phyloP scores from a whole-genome alignment of 53 echinoderm and acorn worm species.

The Hippasteria phrygiana region DNA sequence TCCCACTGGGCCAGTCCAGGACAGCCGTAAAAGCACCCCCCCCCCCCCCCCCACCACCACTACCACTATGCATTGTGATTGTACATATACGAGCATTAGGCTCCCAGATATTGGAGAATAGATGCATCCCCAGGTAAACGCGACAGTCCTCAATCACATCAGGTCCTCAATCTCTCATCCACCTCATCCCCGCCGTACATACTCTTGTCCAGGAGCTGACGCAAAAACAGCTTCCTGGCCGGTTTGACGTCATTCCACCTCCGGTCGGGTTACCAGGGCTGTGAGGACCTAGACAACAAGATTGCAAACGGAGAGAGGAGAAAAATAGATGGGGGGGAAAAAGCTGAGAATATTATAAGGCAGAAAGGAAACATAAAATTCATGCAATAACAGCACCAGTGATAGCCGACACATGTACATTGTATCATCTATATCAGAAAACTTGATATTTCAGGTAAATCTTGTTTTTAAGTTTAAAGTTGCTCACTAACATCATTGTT shows the following conservation, averaged over 20 bases:
- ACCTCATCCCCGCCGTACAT: not conserved
- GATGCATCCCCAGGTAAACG: constrained; percentile 37
- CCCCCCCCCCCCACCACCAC: no score
- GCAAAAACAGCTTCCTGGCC: constrained; percentile 44
- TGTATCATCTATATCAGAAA: not conserved
- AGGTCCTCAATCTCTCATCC: not conserved
- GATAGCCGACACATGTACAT: not conserved
- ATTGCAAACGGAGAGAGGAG: constrained; percentile 31
- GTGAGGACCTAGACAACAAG: constrained; percentile 45
- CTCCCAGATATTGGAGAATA: constrained; percentile 21
- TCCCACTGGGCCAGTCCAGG: constrained; percentile 32
- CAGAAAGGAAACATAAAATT: not conserved
- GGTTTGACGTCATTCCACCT: constrained; percentile 57
- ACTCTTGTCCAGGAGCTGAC: constrained; percentile 20
- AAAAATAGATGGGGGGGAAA: not conserved
- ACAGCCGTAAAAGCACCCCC: no score
- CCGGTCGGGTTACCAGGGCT: constrained; percentile 40
- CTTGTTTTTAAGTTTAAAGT: not conserved
- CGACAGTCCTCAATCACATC: constrained; percentile 29
- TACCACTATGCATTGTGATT: not conserved
- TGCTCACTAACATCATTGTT: not conserved
- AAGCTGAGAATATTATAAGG: not conserved
- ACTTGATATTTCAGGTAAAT: not conserved
- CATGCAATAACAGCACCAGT: not conserved
- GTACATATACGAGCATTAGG: not conserved